phyloP scores from a whole-genome alignment of 2,113 vertebrate species.

The Girardinichthys multiradiatus region DNA sequence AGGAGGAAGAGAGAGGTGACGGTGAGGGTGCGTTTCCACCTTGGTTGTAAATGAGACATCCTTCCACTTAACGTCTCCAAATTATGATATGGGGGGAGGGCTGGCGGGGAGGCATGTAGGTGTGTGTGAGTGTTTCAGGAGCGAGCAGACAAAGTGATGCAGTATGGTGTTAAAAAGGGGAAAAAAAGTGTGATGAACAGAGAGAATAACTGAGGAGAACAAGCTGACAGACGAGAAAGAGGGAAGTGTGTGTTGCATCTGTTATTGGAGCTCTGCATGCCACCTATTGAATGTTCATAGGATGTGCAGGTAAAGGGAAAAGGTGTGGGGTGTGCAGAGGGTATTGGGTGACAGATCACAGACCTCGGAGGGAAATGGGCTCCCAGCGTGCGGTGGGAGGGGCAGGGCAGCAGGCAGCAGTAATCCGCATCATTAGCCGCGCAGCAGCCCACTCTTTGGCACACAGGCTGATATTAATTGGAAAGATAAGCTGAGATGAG shows the following conservation, averaged over 20 bases:
- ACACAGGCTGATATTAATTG: constrained; percentile 80
- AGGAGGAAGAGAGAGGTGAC: constrained; percentile 41
- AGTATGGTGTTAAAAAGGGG: constrained; percentile 7
- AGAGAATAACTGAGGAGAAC: constrained; percentile 37
- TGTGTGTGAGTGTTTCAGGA: constrained; percentile 14
- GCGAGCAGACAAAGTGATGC: constrained; percentile 15
- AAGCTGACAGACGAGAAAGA: constrained; percentile 56
- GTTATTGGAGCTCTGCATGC: constrained; percentile 63
- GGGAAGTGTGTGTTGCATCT: constrained; percentile 42
- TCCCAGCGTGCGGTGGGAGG: constrained; percentile 67
- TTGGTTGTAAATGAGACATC: constrained; percentile 76
- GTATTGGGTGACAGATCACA: constrained; percentile 68
- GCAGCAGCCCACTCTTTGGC: constrained; percentile 70
- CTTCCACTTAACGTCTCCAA: constrained; percentile 52
- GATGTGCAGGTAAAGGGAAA: constrained; percentile 39
- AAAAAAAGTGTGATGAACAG: constrained; percentile 27
- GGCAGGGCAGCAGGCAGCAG: constrained; percentile 61
- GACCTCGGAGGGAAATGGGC: constrained; percentile 66
- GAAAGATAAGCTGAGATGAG: constrained; percentile 78
- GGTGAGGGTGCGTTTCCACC: constrained; percentile 56
- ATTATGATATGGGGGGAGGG: constrained; percentile 24
- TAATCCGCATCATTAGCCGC: constrained; percentile 79
- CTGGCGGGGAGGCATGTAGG: not conserved
- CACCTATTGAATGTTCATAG: constrained; percentile 51
- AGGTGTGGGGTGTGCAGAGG: constrained; percentile 7